phyloP scores from a whole-genome alignment of 2,888 invertebrate genomes.

The Hyppa rectilinea region DNA sequence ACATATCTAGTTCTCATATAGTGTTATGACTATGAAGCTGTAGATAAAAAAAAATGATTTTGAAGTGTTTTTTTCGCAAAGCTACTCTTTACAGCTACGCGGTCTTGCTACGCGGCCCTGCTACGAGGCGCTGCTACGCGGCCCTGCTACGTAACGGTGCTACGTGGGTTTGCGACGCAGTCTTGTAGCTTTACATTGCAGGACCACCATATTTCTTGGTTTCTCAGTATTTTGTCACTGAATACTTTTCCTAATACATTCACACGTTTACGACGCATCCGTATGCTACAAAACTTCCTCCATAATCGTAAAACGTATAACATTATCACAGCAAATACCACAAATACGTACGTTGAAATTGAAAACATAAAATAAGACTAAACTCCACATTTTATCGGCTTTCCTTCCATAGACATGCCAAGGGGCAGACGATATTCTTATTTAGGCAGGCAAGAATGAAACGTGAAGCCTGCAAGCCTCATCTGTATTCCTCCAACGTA shows the following conservation, averaged over 20 bases:
- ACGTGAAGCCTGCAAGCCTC: constrained; percentile 22
- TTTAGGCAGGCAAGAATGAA: constrained; percentile 13
- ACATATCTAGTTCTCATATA: not conserved
- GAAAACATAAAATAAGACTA: constrained; percentile 58
- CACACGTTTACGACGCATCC: constrained; percentile 3
- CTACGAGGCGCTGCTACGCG: not conserved
- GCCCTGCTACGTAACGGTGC: not conserved
- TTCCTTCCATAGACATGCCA: constrained; percentile 29
- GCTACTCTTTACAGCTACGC: not conserved
- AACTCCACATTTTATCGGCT: constrained; percentile 43
- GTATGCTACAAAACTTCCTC: not conserved
- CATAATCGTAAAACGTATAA: constrained; percentile 33
- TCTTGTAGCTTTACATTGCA: not conserved
- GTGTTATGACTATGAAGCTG: too few species aligned
- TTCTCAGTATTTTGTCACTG: not conserved
- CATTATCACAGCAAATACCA: constrained; percentile 33
- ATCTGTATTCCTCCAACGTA: constrained; percentile 46
- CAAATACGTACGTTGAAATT: constrained; percentile 52
- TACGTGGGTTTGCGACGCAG: not conserved
- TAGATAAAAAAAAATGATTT: not conserved
- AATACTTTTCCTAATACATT: not conserved
- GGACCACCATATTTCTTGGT: not conserved
- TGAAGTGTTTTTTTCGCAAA: not conserved
- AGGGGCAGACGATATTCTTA: constrained; percentile 35
- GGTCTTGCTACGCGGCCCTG: not conserved